phyloP scores from a whole-genome alignment of 2,888 invertebrate genomes.

The Chydorus sphaericus region DNA sequence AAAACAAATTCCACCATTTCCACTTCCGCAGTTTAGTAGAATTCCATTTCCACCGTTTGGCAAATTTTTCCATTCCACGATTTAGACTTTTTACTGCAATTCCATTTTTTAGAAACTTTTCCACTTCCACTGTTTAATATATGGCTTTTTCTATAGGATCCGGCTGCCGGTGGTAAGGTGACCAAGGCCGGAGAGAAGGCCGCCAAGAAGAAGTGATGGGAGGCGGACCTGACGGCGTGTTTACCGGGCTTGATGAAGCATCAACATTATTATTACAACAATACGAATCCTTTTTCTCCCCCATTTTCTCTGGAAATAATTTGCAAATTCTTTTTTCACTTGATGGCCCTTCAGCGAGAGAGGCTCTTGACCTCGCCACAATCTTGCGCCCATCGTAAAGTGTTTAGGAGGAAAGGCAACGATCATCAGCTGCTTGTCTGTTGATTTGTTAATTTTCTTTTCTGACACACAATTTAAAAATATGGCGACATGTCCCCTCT shows the following conservation, averaged over 20 bases:
- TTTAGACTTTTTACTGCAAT: too few species aligned
- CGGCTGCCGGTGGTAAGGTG: conserved; percentile 74
- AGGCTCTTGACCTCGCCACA: too few species aligned
- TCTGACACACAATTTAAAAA: too few species aligned
- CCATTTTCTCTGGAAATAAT: background rate
- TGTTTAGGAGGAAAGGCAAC: conserved; percentile 76
- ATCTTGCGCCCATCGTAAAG: conserved; percentile 85
- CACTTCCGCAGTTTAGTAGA: too few species aligned
- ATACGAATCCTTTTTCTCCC: conserved; percentile 11
- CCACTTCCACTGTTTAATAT: too few species aligned
- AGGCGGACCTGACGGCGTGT: conserved; percentile 20
- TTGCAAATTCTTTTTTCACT: background rate
- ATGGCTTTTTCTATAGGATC: conserved; percentile 7
- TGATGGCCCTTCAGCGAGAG: conserved; percentile 5
- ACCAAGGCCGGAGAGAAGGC: conserved; percentile 99
- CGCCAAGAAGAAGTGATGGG: conserved; percentile 92
- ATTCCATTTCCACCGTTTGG: too few species aligned
- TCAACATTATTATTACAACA: background rate
- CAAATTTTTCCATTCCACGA: too few species aligned
- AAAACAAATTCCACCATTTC: background rate
- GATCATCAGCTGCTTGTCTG: too few species aligned
- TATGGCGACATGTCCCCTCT: too few species aligned
- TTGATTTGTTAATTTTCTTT: too few species aligned
- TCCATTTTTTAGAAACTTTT: too few species aligned
- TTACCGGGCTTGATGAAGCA: background rate